These are phyloP conservation scores for Trichonephila clavipes DNA, from an alignment of 1,140 invertebrate genomes.

Conservation along the genomic window DNA sequence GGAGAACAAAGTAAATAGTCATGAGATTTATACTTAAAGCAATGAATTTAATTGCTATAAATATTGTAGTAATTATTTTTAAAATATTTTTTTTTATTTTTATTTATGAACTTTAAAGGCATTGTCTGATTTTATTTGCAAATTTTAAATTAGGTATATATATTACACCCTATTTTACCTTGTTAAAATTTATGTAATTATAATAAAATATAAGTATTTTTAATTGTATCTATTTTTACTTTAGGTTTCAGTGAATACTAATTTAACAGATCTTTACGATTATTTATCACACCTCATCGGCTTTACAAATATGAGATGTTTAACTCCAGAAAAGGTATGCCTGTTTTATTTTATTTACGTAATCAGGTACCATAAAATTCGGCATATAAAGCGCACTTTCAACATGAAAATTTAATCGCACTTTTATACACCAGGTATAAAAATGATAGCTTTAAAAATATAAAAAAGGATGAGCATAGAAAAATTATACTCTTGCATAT, in stretches of 20 bases:
- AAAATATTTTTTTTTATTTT: no score
- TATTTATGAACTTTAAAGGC: no score
- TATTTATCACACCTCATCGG: conserved; percentile 96
- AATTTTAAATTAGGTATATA: neutral
- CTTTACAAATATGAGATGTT: conserved; percentile 99
- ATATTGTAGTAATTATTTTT: no score
- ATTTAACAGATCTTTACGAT: conserved; percentile 93
- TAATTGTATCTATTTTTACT: conserved; percentile 55
- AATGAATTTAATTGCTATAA: no score
- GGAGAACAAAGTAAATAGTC: conserved; percentile 94
- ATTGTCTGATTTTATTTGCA: neutral
- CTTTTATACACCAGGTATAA: no score
- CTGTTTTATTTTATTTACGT: neutral
- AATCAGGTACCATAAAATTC: no score
- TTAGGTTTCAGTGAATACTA: conserved; percentile 95
- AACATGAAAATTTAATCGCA: no score
- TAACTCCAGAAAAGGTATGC: conserved; percentile 93
- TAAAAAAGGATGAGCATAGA: no score
- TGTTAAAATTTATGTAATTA: neutral
- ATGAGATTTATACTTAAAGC: no score
- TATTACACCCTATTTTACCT: neutral
- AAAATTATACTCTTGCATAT: no score
- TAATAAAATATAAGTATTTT: neutral
- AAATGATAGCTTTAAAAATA: no score
- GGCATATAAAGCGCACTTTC: no score